These are phyloP conservation scores for Lypha dubia DNA, from an alignment of 2,888 invertebrate genomes.

Conservation along the genomic window DNA sequence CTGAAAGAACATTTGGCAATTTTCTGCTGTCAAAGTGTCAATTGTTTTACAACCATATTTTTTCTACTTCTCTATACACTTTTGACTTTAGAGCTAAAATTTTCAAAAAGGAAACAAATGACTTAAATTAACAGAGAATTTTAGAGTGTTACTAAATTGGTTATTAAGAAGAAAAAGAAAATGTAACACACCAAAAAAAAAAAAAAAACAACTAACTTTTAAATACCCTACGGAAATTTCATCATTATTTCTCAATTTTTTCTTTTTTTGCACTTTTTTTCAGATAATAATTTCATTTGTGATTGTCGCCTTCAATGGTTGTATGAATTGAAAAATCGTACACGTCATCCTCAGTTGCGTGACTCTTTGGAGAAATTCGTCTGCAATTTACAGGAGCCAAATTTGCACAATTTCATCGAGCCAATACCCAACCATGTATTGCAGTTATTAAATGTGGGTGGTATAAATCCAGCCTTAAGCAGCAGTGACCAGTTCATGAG, in stretches of 20 bases:
- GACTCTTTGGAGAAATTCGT: constrained; percentile 88
- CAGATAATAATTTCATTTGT: constrained; percentile 93
- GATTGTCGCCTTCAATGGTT: constrained; percentile 93
- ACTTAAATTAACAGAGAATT: neutral
- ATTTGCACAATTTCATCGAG: constrained; percentile 78
- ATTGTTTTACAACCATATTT: constrained; percentile 55
- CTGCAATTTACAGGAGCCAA: constrained; percentile 86
- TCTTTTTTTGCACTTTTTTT: constrained; percentile 81
- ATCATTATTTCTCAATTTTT: constrained; percentile 57
- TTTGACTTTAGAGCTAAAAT: constrained; percentile 6
- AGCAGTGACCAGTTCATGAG: constrained; percentile 71
- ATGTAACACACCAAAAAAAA: too few relatives aligned
- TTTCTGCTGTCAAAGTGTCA: constrained; percentile 72
- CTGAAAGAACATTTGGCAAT: constrained; percentile 70
- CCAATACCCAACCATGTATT: constrained; percentile 79
- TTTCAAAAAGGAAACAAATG: constrained; percentile 11
- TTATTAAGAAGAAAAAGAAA: constrained; percentile 26
- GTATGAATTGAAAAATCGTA: constrained; percentile 87
- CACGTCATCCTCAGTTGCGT: constrained; percentile 88
- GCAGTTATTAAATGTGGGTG: constrained; percentile 78
- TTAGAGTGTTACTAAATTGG: constrained; percentile 40
- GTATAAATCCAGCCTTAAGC: constrained; percentile 69
- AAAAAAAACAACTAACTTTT: constrained; percentile 9
- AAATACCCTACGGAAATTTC: constrained; percentile 32
- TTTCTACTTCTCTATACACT: neutral